phyloP scores from a whole-genome alignment of 2,113 vertebrate genomes.

The Hemichromis elongatus region DNA sequence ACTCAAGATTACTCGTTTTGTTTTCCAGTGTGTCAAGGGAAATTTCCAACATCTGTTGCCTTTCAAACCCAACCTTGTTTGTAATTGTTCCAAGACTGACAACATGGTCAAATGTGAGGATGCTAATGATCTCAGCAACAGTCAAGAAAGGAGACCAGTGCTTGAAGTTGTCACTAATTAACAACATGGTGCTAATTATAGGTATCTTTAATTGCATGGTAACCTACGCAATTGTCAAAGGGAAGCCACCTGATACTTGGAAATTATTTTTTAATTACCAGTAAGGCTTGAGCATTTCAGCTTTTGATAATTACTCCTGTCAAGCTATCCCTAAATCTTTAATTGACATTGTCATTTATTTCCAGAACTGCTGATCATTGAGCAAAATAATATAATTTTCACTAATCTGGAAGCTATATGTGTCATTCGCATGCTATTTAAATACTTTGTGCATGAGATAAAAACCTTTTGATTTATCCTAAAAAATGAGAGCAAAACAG shows the following conservation, averaged over 20 bases:
- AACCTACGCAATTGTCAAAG: constrained; percentile 73
- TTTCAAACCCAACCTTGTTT: constrained; percentile 25
- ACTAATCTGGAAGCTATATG: background rate
- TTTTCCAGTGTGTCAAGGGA: constrained; percentile 6
- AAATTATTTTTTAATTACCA: constrained; percentile 76
- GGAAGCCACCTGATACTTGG: constrained; percentile 73
- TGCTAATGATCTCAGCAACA: constrained; percentile 43
- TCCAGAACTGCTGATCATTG: background rate
- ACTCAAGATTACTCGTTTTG: background rate
- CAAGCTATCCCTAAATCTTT: constrained; percentile 58
- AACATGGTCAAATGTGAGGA: constrained; percentile 4
- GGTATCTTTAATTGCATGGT: constrained; percentile 73
- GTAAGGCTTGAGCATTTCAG: constrained; percentile 46
- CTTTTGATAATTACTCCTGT: constrained; percentile 64
- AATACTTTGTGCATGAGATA: background rate
- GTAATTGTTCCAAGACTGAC: constrained; percentile 22
- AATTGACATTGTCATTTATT: constrained; percentile 53
- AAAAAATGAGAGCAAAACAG: background rate
- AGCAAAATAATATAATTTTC: background rate
- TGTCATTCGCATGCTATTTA: background rate
- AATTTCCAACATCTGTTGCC: constrained; percentile 37
- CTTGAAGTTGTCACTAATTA: constrained; percentile 72
- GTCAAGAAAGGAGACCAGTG: constrained; percentile 46
- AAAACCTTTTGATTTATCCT: background rate
- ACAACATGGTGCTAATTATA: constrained; percentile 73